Evolutionary conservation across 2,888 invertebrate genomes (phyloP).

Genomic region (Alloscopus bannaensis): DNA sequence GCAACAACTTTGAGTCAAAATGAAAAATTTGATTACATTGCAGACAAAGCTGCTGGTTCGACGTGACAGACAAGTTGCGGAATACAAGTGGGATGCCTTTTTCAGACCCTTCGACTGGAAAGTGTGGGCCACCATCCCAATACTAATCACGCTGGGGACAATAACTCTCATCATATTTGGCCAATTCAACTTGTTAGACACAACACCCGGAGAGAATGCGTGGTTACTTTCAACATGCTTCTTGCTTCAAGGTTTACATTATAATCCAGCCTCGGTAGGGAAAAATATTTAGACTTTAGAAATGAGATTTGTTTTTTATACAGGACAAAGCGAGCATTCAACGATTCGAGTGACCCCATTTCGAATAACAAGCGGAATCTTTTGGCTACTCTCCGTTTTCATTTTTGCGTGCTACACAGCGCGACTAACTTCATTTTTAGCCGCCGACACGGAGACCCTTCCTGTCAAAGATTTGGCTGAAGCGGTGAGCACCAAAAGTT

Average conservation of each 20-base stretch:
- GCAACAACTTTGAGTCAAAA: too few species aligned
- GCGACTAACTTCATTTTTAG: conserved; percentile 69
- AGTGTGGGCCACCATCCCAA: conserved; percentile 69
- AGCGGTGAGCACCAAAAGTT: conserved; percentile 63
- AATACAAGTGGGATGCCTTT: conserved; percentile 69
- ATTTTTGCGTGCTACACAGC: conserved; percentile 71
- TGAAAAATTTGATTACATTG: too few species aligned
- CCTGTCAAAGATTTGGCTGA: conserved; percentile 67
- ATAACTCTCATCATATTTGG: conserved; percentile 63
- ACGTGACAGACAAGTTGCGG: conserved; percentile 65
- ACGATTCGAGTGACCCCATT: conserved; percentile 65
- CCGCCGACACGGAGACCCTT: conserved; percentile 65
- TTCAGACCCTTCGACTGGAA: conserved; percentile 68
- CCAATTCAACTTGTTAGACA: conserved; percentile 51
- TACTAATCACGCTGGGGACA: conserved; percentile 62
- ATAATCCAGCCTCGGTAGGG: too few species aligned
- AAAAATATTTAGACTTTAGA: too few species aligned
- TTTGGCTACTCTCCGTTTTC: conserved; percentile 70
- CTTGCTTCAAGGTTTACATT: conserved; percentile 70
- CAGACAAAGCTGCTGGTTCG: conserved; percentile 70
- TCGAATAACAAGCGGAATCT: conserved; percentile 67
- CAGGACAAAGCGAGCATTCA: conserved; percentile 69
- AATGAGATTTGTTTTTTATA: neutral
- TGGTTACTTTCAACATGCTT: conserved; percentile 70
- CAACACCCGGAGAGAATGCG: conserved; percentile 58